Evolutionary conservation across 2,888 invertebrate genomes (phyloP).

Genomic region (Hyles lineata): DNA sequence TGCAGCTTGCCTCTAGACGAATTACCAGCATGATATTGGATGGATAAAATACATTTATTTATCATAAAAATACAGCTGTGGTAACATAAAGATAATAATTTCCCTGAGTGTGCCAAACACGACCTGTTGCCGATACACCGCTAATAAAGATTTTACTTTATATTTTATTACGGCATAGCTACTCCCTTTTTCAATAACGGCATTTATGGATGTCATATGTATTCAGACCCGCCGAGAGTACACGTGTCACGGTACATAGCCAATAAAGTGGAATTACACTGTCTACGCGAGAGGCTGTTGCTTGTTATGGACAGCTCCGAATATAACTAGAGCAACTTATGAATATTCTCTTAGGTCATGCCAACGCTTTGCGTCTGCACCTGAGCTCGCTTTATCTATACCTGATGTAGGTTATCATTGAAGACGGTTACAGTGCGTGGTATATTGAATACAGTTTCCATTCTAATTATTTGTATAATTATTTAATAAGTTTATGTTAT

Average conservation of each 20-base stretch:
- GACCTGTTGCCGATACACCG: slow-evolving; percentile 14
- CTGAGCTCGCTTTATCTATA: slow-evolving; percentile 12
- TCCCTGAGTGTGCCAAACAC: not conserved
- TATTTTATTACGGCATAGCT: slow-evolving; percentile 31
- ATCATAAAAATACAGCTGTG: too few species aligned
- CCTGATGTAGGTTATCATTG: not conserved
- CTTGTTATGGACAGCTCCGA: slow-evolving; percentile 42
- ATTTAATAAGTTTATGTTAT: too few species aligned
- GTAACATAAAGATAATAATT: not conserved
- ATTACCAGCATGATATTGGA: too few species aligned
- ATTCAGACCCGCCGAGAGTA: slow-evolving; percentile 58
- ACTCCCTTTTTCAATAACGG: slow-evolving; percentile 48
- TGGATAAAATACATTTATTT: too few species aligned
- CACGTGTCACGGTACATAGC: slow-evolving; percentile 61
- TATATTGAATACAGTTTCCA: too few species aligned
- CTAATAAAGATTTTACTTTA: slow-evolving; percentile 23
- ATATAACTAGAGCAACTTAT: slow-evolving; percentile 49
- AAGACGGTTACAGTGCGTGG: not conserved
- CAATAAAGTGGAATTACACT: slow-evolving; percentile 63
- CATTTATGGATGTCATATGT: slow-evolving; percentile 51
- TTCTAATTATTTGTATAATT: too few species aligned
- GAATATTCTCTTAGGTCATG: slow-evolving; percentile 49
- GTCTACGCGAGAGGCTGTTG: slow-evolving; percentile 50
- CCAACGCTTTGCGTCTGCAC: slow-evolving; percentile 33
- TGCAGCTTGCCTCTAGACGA: too few species aligned